Evolutionary conservation across 2,113 vertebrate genomes (phyloP), one percentile per base, ranked within the genome.

Genomic region (Engystomops pustulosus): DNA sequence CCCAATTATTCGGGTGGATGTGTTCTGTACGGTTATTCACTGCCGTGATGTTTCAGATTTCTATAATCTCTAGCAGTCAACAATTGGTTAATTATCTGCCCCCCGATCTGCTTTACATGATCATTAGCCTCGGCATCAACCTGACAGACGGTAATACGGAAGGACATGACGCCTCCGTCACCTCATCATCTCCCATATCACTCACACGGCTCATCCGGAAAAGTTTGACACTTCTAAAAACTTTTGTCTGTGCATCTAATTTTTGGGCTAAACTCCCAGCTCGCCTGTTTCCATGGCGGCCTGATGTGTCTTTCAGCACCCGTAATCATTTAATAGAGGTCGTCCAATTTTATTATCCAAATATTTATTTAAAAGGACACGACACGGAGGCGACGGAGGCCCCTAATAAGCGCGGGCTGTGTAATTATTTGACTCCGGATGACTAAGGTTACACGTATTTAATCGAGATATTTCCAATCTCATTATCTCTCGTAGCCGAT

Each of bases 381-480:
- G 55, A 62, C 76, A 79, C 23, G 11, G 17, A 44, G 55, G 34
- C 76, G 55, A 79, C 45, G 20, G 44, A 41, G 55, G 23, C 36
- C 12, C 32, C 38, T 79, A 62, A 78, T 38, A 41, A 62, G 76
- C 38, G 55, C 55, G 20, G 23, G 60, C 76, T 60, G 44, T 58
- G 76, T 79, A 79, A 79, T 79, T 79, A 79, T 62, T 79, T 79
- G 36, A 65, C 76, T 79, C 55, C 7, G 15, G 15, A 79, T 79
- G 25, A 60, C 38, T 60, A 58, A 62, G 53, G 53, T 60, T 79
- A 79, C 23, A 41, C 55, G 41, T 45, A 25, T 20, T 79, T 79
- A 79, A 62, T 79, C 76, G 62, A 79, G 76, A 62, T 79, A 79
- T 79, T 79, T 79, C 76, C 41, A 20, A 60, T 79, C 76, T 79